phyloP scores from a whole-genome alignment of 2,888 invertebrate genomes.

The Agriopis marginaria region DNA sequence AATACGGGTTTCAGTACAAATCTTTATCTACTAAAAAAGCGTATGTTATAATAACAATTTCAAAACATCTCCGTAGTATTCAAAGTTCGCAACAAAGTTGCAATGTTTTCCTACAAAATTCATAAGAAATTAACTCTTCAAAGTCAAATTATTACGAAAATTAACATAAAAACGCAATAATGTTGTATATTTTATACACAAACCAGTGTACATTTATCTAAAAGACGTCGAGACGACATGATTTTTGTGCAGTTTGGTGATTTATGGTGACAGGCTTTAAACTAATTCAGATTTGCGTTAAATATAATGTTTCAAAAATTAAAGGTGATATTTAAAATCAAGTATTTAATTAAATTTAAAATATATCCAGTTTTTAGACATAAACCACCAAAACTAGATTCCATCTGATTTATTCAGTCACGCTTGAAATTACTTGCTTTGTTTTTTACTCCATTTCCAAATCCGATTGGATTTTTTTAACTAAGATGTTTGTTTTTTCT shows the following conservation, averaged over 20 bases:
- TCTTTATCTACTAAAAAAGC: not conserved
- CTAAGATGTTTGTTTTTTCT: not conserved
- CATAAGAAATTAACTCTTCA: constrained; percentile 32
- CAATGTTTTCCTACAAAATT: constrained; percentile 4
- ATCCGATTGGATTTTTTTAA: constrained; percentile 1
- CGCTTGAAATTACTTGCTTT: constrained; percentile 4
- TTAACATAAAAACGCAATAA: constrained; percentile 44
- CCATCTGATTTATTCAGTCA: constrained; percentile 10
- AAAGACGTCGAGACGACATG: constrained; percentile 48
- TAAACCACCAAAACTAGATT: constrained; percentile 10
- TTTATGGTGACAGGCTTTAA: constrained; percentile 17
- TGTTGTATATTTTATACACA: constrained; percentile 66
- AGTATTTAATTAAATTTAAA: constrained; percentile 14
- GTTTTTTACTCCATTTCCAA: not conserved
- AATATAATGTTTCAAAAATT: constrained; percentile 5
- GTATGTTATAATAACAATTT: not conserved
- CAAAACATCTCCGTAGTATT: not conserved
- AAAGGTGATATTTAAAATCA: not conserved
- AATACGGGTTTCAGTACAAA: constrained; percentile 1
- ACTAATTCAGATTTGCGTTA: constrained; percentile 1
- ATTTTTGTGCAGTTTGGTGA: constrained; percentile 40
- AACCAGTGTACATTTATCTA: constrained; percentile 75
- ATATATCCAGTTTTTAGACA: not conserved
- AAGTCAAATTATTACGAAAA: constrained; percentile 40
- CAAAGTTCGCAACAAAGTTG: constrained; percentile 1